These are phyloP conservation scores for Percopsis omiscomaycus DNA, from an alignment of 2,797 vertebrate species.

Conservation along the genomic window DNA sequence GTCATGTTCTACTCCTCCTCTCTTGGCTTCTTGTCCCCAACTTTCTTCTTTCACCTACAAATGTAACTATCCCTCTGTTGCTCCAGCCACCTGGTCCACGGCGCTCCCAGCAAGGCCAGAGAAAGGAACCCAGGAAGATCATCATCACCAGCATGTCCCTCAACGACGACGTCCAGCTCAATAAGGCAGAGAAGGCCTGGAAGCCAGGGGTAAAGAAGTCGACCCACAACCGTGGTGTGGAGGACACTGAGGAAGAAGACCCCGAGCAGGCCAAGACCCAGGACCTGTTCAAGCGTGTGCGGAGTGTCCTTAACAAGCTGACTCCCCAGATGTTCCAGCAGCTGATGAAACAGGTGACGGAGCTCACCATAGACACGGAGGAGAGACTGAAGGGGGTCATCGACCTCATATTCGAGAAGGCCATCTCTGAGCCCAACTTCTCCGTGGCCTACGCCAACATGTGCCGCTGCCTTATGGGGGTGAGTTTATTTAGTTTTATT, in stretches of 20 bases:
- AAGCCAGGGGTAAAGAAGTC: slow-evolving; percentile 86
- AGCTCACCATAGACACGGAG: slow-evolving; percentile 93
- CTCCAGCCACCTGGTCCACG: slow-evolving; percentile 86
- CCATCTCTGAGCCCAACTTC: slow-evolving; percentile 98
- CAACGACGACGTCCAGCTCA: slow-evolving; percentile 91
- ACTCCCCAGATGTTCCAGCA: slow-evolving; percentile 98
- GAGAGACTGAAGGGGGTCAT: slow-evolving; percentile 96
- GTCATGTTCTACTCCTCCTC: not conserved
- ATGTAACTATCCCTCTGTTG: not conserved
- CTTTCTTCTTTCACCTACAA: not conserved
- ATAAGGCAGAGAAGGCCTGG: slow-evolving; percentile 97
- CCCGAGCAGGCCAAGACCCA: slow-evolving; percentile 83
- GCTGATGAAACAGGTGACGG: slow-evolving; percentile 94
- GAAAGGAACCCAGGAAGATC: slow-evolving; percentile 94
- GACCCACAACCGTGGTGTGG: not conserved
- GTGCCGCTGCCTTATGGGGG: slow-evolving; percentile 99
- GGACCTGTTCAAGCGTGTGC: slow-evolving; percentile 90
- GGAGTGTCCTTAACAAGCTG: slow-evolving; percentile 94
- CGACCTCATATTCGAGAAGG: slow-evolving; percentile 98
- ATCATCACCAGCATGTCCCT: slow-evolving; percentile 89
- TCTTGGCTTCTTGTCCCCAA: not conserved
- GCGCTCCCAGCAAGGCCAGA: slow-evolving; percentile 88
- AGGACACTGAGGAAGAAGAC: slow-evolving; percentile 70
- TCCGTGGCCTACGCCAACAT: slow-evolving; percentile 99
- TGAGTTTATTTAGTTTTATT: slow-evolving; percentile 67